phyloP scores from a whole-genome alignment of 30 jellyfish, hydroid and myxozoan species.

The Turritopsis dohrnii region DNA sequence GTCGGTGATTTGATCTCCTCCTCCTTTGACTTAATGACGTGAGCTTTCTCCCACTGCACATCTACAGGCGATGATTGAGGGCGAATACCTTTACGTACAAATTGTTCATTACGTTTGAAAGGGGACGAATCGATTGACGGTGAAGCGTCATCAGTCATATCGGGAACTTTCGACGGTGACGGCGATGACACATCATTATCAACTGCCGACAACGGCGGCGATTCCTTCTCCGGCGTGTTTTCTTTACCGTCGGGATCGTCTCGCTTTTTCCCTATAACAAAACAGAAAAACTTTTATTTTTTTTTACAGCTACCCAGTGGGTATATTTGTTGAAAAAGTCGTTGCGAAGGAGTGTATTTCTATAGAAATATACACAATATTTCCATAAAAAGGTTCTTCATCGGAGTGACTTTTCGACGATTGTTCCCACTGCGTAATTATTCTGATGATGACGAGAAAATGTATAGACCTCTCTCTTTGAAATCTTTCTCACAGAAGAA shows the following conservation, averaged over 20 bases:
- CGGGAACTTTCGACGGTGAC: not conserved
- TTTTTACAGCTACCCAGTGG: too few species aligned
- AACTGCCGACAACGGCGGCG: not conserved
- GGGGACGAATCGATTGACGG: constrained; percentile 8
- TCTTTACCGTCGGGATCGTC: constrained; percentile 4
- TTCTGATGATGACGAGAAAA: constrained; percentile 1
- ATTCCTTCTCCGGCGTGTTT: constrained; percentile 11
- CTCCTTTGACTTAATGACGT: constrained; percentile 11
- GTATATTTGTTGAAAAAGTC: too few species aligned
- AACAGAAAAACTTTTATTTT: too few species aligned
- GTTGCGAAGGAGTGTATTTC: too few species aligned
- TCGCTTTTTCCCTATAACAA: not conserved
- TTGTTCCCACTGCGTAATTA: not conserved
- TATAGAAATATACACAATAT: too few species aligned
- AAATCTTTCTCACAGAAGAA: constrained; percentile 75
- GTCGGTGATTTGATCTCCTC: constrained; percentile 4
- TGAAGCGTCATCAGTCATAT: not conserved
- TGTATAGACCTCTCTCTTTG: constrained; percentile 16
- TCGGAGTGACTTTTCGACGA: not conserved
- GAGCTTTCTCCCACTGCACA: constrained; percentile 21
- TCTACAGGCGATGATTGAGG: constrained; percentile 35
- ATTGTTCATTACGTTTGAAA: constrained; percentile 25
- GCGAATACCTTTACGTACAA: constrained; percentile 23
- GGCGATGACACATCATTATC: not conserved
- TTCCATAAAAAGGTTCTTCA: too few species aligned